Evolutionary conservation across 2,888 invertebrate species (phyloP), one percentile per base, ranked within the genome.

Genomic region (Zeuzera pyrina): DNA sequence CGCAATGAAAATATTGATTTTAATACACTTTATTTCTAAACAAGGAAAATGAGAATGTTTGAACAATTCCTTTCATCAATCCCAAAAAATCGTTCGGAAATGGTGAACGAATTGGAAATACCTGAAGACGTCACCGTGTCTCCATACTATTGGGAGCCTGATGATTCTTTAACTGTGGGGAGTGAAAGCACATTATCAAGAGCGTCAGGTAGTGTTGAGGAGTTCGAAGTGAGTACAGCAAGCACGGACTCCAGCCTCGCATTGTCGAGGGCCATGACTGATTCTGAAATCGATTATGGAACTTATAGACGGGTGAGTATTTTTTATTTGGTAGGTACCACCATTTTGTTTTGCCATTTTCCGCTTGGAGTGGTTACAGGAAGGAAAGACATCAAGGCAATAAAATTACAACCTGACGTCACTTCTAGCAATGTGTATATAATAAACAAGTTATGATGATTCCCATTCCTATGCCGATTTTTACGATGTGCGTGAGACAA

Each of bases 201-300:
- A n/a, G 4, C 8, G 7, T 21, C 11, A 7, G 7, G 7, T 8
- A 56, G 48, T 24, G 27, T 49, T 10, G 58, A 55, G 0, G 65
- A 65, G 5, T 42, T 42, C 3, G 63, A 63, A 0, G 43, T 43
- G 2, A 47, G 41, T 3, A 57, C 62, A 0, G 29, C 53, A 16
- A 71, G 65, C 29, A 70, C 76, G 0, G 70, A 59, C 28, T 72
- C 76, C 1, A 76, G 73, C 23, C 38, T 77, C 10, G 49, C 77
- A 0, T 38, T 83, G 25, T 78, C 78, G 0, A 56, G 79, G 12
- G 81, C 79, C 2, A 62, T 83, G 69, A 79, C 79, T 0, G 79
- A 77, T 22, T 77, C 79, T 0, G 81, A 81, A 22, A 77, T 79
- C 1, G 81, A 81, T 30, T 81, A 78, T 39, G 62, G 47, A 2